Conservation (phyloP, 2,888 invertebrate genomes). For the Tinea pellionella region DNA sequence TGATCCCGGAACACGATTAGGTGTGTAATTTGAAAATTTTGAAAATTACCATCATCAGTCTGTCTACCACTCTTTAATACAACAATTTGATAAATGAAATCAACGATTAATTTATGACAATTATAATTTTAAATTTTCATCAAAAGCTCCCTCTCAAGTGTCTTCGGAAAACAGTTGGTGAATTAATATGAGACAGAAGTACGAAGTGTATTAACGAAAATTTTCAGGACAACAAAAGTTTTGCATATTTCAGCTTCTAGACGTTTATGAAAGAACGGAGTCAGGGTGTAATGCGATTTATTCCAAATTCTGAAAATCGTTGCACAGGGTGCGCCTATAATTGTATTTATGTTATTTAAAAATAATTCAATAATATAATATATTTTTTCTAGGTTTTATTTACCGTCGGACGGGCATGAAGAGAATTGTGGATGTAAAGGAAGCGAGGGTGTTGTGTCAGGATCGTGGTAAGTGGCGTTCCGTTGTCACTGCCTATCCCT, state of each 20-base stretch:
- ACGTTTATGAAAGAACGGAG: conserved; percentile 3
- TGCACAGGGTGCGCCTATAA: not conserved
- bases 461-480: too few species aligned
- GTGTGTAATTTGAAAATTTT: too few species aligned
- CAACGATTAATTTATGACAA: not conserved
- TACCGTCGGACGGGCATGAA: too few species aligned
- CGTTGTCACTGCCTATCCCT: too few species aligned
- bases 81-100: not conserved
- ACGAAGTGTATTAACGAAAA: conserved; percentile 1
- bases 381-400: too few species aligned
- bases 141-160: not conserved
- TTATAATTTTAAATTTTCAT: not conserved
- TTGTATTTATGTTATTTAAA: too few species aligned
- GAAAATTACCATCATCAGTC: too few species aligned
- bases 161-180: not conserved
- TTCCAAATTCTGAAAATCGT: not conserved
- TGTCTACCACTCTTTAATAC: too few species aligned
- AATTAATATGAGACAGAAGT: not conserved
- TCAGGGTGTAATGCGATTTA: conserved; percentile 8
- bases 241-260: conserved; percentile 8
- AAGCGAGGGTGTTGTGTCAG: too few species aligned
- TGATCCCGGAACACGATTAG: too few species aligned
- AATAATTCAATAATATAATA: too few species aligned
- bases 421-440: too few species aligned
- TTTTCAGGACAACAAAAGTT: conserved; percentile 12